phyloP scores from a whole-genome alignment of 2,888 invertebrate species.

The Cloeon dipterum region DNA sequence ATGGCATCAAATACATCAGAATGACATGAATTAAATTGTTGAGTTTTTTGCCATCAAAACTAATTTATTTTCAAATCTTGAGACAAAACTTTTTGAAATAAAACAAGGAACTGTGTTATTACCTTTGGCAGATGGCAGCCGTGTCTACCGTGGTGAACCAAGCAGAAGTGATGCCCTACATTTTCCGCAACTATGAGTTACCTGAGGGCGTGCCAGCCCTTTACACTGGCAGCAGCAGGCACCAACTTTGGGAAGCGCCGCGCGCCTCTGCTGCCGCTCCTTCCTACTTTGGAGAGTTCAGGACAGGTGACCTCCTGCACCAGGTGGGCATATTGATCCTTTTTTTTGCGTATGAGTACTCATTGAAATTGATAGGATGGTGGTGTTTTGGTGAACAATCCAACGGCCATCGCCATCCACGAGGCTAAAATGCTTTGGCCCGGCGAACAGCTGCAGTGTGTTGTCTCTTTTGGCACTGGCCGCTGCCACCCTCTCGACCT shows the following conservation, averaged over 20 bases:
- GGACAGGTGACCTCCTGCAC: constrained; percentile 39
- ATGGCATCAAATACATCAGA: no score
- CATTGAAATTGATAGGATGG: constrained; percentile 45
- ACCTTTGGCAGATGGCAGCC: constrained; percentile 33
- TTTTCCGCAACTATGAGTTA: constrained; percentile 68
- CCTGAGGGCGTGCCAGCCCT: constrained; percentile 42
- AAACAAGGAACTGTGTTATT: no score
- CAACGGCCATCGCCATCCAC: constrained; percentile 67
- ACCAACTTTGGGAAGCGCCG: constrained; percentile 60
- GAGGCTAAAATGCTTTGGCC: constrained; percentile 73
- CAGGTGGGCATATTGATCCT: no score
- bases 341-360: no score
- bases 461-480: constrained; percentile 68
- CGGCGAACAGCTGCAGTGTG: constrained; percentile 41
- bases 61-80: no score
- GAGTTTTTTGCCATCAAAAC: no score
- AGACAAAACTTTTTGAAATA: no score
- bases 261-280: constrained; percentile 82
- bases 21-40: no score
- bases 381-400: constrained; percentile 71
- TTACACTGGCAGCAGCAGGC: constrained; percentile 43
- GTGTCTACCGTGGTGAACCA: constrained; percentile 62
- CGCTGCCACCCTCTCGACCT: constrained; percentile 21
- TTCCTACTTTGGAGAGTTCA: constrained; percentile 69
- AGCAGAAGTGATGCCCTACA: constrained; percentile 42